A percentile compares a stretch with the other conserved stretches of the same genome.
These are phyloP conservation scores for Drosophila emarginata DNA, from an alignment of 2,888 invertebrate genomes.

Conservation along the genomic window DNA sequence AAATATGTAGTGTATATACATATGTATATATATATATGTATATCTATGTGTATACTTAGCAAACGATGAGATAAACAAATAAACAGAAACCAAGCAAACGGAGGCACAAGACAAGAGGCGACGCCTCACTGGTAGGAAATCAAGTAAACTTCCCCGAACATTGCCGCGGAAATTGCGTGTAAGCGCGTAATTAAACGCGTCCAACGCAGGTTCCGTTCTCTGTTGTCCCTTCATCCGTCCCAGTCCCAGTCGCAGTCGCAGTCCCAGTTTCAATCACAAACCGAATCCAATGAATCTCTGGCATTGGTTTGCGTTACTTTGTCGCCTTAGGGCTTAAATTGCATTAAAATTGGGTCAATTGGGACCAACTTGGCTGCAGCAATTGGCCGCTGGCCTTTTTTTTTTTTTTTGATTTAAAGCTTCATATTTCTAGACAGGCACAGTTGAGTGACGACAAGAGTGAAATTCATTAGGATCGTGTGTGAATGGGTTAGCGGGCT, in stretches of 20 bases:
- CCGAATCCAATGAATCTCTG: not conserved
- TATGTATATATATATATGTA: not conserved
- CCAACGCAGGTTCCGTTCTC: conserved; percentile 12
- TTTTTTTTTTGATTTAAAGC: conserved; percentile 23
- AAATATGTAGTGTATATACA: not conserved
- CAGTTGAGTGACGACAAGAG: conserved; percentile 1
- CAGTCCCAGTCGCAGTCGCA: not conserved
- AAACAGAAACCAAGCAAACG: conserved; percentile 4
- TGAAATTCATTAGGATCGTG: not conserved
- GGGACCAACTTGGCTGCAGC: conserved; percentile 37
- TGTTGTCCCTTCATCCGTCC: not conserved
- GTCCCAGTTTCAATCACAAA: not conserved
- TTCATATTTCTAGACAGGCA: conserved; percentile 7
- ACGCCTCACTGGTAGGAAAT: conserved; percentile 18
- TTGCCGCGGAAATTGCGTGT: conserved; percentile 68
- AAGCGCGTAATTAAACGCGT: conserved; percentile 66
- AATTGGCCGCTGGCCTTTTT: conserved; percentile 19
- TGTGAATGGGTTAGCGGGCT: not conserved
- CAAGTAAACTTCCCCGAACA: conserved; percentile 20
- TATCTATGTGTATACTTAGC: not conserved
- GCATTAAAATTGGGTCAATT: conserved; percentile 68
- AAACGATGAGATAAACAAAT: conserved; percentile 10
- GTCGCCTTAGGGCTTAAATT: conserved; percentile 40
- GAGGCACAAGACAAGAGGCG: conserved; percentile 5
- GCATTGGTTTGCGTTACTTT: not conserved